phyloP scores from a whole-genome alignment of 2,888 invertebrate species.

The Cabera pusaria region DNA sequence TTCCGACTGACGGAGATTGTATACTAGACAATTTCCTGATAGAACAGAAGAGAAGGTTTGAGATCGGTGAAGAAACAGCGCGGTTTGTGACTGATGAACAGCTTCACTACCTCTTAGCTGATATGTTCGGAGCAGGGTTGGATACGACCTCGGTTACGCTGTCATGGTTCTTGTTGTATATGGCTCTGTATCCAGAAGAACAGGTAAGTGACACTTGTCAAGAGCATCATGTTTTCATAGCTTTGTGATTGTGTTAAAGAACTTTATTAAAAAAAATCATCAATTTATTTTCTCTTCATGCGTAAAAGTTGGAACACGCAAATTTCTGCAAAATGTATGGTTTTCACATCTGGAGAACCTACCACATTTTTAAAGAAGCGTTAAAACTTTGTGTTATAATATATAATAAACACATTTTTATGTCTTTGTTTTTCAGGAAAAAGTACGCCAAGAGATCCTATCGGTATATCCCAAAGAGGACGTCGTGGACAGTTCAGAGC shows the following conservation, averaged over 20 bases:
- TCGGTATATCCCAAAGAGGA: conserved; percentile 74
- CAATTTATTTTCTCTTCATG: too few species aligned
- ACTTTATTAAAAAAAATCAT: too few species aligned
- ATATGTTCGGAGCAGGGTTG: conserved; percentile 93
- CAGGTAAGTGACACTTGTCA: conserved; percentile 70
- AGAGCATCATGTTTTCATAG: background rate
- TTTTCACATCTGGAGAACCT: too few species aligned
- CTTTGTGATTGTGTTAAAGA: too few species aligned
- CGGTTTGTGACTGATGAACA: conserved; percentile 86
- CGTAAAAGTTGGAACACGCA: too few species aligned
- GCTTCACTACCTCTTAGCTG: conserved; percentile 89
- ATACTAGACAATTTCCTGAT: conserved; percentile 86
- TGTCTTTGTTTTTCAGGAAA: conserved; percentile 75
- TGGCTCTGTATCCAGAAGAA: conserved; percentile 87
- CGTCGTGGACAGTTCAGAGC: conserved; percentile 77
- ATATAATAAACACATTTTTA: too few species aligned
- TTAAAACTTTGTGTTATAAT: too few species aligned
- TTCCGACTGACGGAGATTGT: conserved; percentile 70
- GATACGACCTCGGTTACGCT: conserved; percentile 92
- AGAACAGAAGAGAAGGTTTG: conserved; percentile 82
- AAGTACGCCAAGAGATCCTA: conserved; percentile 83
- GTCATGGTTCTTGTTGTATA: conserved; percentile 91
- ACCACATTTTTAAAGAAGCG: too few species aligned
- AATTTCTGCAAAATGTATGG: too few species aligned
- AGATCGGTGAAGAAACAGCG: conserved; percentile 61